Evolutionary conservation across 2,888 invertebrate genomes (phyloP).

Genomic region (Galerucella pusilla): DNA sequence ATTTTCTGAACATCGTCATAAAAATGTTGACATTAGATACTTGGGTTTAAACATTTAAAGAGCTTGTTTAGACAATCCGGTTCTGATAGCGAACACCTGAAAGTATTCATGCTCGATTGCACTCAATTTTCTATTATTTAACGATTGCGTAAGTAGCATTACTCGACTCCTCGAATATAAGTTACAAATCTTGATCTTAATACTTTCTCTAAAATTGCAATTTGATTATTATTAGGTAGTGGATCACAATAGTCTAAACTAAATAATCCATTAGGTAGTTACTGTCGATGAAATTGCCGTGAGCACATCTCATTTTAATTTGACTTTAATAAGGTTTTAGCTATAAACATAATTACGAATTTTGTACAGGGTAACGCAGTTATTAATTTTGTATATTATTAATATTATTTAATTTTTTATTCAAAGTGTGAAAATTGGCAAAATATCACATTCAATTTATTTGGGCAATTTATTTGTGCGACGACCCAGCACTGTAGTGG

Average conservation of each 20-base stretch:
- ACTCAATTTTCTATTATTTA: constrained; percentile 27
- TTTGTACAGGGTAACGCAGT: background rate
- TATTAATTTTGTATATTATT: background rate
- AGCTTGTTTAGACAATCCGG: background rate
- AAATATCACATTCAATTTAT: too few relatives aligned
- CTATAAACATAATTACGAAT: background rate
- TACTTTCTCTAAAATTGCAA: constrained; percentile 16
- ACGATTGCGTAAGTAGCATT: constrained; percentile 17
- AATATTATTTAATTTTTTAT: too few relatives aligned
- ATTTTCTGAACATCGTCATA: too few relatives aligned
- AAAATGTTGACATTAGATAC: too few relatives aligned
- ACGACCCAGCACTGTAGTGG: too few relatives aligned
- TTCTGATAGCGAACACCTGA: constrained; percentile 9
- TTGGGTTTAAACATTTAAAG: background rate
- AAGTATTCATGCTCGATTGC: constrained; percentile 25
- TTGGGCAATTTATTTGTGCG: too few relatives aligned
- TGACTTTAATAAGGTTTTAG: background rate
- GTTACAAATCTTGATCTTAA: constrained; percentile 14
- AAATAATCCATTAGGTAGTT: background rate
- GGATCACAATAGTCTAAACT: constrained; percentile 7
- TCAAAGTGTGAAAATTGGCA: too few relatives aligned
- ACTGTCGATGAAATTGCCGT: background rate
- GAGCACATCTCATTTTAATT: background rate
- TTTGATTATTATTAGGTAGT: background rate
- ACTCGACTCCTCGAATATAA: constrained; percentile 7